These are phyloP conservation scores for Anticlea derivata DNA, from an alignment of 2,888 invertebrate genomes.

Conservation along the genomic window DNA sequence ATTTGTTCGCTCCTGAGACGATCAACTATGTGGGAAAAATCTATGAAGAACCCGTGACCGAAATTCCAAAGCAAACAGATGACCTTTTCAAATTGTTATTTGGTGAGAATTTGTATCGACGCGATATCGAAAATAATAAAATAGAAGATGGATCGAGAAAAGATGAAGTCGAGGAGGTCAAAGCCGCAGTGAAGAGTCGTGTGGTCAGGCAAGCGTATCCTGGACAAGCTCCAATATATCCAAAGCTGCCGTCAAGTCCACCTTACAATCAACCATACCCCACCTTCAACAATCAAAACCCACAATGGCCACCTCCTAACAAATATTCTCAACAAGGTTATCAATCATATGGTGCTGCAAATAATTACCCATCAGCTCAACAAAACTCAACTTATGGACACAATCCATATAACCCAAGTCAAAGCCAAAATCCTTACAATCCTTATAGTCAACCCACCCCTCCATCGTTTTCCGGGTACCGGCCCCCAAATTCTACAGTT, in stretches of 20 bases:
- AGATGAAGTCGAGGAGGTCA: conserved; percentile 3
- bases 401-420: conserved; percentile 9
- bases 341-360: conserved; percentile 15
- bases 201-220: conserved; percentile 44
- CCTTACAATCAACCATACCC: conserved; percentile 39
- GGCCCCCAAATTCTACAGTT: conserved; percentile 16
- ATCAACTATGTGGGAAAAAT: not conserved
- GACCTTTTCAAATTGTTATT: conserved; percentile 6
- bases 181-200: conserved; percentile 32
- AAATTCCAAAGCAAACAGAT: not conserved
- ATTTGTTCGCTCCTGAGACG: conserved; percentile 7
- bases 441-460: conserved; percentile 4
- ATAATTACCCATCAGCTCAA: conserved; percentile 9
- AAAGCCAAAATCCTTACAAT: conserved; percentile 15
- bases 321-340: conserved; percentile 8
- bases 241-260: conserved; percentile 43
- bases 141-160: conserved; percentile 4
- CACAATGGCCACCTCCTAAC: conserved; percentile 9
- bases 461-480: conserved; percentile 19
- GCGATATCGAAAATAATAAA: conserved; percentile 2
- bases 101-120: not conserved
- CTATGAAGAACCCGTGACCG: conserved; percentile 3
- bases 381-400: conserved; percentile 11
- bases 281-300: conserved; percentile 16
- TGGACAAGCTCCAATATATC: conserved; percentile 46